phyloP scores from a whole-genome alignment of 2,797 vertebrate species.

The Pseudotriccus pelzelni region DNA sequence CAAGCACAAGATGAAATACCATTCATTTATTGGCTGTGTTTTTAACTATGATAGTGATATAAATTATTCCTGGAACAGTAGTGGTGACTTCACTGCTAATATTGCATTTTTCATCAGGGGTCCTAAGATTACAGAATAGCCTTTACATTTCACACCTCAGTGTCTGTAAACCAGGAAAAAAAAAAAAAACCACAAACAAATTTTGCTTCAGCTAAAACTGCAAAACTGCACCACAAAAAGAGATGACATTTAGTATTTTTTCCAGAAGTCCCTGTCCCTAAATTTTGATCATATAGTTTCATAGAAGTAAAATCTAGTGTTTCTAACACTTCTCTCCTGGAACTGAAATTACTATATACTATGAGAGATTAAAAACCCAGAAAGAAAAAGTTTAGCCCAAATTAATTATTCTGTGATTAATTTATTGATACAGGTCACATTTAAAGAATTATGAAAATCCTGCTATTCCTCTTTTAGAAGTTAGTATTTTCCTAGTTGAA shows the following conservation, averaged over 20 bases:
- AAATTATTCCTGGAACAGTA: not conserved
- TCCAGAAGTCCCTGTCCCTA: not conserved
- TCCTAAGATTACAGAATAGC: not conserved
- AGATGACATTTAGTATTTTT: not conserved
- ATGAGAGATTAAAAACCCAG: not conserved
- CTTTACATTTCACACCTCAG: not conserved
- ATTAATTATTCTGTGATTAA: not conserved
- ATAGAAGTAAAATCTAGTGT: not conserved
- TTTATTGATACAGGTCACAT: not conserved
- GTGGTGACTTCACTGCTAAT: not conserved
- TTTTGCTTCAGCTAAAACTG: not conserved
- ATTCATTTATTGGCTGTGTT: not conserved
- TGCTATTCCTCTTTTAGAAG: not conserved
- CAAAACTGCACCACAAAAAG: not conserved
- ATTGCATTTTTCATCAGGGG: not conserved
- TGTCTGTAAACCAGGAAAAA: not conserved
- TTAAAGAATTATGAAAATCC: not conserved
- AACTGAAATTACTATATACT: not conserved
- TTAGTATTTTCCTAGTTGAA: not conserved
- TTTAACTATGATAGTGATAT: not conserved
- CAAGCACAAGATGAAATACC: not conserved
- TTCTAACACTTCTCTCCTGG: not conserved
- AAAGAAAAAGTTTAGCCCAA: not conserved
- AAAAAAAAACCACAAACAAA: too few species aligned
- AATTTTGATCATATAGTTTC: not conserved